Percentiles rank a stretch among this genome's conserved stretches.
Evolutionary conservation across 2,113 vertebrate genomes (phyloP).

Genomic region (Cyphomyrus plagiostoma): DNA sequence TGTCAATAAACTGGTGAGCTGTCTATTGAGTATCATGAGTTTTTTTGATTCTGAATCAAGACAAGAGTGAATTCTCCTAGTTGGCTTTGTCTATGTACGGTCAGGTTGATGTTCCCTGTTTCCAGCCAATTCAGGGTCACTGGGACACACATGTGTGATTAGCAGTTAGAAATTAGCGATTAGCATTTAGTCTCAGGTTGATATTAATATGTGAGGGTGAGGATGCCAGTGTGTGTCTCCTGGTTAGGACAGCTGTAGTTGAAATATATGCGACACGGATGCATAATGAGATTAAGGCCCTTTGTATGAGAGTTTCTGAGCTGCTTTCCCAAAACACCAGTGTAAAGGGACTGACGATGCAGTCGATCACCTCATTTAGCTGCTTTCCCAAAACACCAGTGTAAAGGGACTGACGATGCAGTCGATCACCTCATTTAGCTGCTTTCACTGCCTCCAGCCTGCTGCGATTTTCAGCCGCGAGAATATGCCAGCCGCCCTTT

Average conservation of each 20-base stretch:
- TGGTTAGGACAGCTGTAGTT: background rate
- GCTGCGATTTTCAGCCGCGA: background rate
- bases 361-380: background rate
- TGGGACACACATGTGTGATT: background rate
- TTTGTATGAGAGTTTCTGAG: background rate
- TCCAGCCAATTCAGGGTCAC: background rate
- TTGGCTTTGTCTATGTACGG: background rate
- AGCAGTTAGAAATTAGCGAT: background rate
- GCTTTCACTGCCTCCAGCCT: background rate
- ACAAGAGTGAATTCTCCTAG: no score
- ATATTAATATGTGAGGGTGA: background rate
- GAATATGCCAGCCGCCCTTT: background rate
- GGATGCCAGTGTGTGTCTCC: background rate
- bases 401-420: background rate
- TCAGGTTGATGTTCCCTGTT: background rate
- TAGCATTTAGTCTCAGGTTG: background rate
- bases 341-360: background rate
- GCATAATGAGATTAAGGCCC: slow-evolving; percentile 1
- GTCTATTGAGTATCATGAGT: no score
- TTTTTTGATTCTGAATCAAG: no score
- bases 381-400: background rate
- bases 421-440: background rate
- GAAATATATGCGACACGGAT: background rate
- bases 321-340: background rate
- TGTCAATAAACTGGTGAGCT: no score